These are phyloP conservation scores for Dendroctonus valens DNA, from an alignment of 1,140 invertebrate genomes.

Conservation along the genomic window DNA sequence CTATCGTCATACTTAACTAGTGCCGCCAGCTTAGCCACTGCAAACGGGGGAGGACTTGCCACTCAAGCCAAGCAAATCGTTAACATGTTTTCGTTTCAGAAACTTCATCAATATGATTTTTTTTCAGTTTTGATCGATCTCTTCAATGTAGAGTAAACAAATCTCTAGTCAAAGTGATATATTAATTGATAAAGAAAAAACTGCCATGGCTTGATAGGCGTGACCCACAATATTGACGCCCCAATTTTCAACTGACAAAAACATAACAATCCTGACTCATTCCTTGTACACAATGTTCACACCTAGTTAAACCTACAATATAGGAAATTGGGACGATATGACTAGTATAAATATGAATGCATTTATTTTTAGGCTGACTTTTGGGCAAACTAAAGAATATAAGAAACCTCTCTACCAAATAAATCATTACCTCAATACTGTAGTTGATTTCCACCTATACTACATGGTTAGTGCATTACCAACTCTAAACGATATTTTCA, in stretches of 20 bases:
- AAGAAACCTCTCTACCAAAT: constrained; percentile 48
- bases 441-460: too few species aligned
- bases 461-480: too few species aligned
- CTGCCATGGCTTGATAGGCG: constrained; percentile 48
- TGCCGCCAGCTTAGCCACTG: constrained; percentile 50
- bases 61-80: constrained; percentile 45
- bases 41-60: constrained; percentile 46
- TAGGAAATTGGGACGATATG: constrained; percentile 41
- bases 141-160: too few species aligned
- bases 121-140: too few species aligned
- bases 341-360: constrained; percentile 41
- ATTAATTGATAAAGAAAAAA: constrained; percentile 3
- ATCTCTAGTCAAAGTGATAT: too few species aligned
- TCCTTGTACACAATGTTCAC: constrained; percentile 36
- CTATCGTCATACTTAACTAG: constrained; percentile 38
- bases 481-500: too few species aligned
- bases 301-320: constrained; percentile 32
- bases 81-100: too few species aligned
- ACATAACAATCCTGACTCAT: constrained; percentile 32
- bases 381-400: constrained; percentile 28
- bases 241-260: constrained; percentile 34
- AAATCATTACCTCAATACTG: too few species aligned
- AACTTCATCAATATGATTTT: too few species aligned
- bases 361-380: constrained; percentile 41
- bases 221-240: constrained; percentile 49